Evolutionary conservation across 2,797 vertebrate genomes (phyloP), one percentile per base, ranked within the genome.

Genomic region (Enteromius afrohamiltoni): DNA sequence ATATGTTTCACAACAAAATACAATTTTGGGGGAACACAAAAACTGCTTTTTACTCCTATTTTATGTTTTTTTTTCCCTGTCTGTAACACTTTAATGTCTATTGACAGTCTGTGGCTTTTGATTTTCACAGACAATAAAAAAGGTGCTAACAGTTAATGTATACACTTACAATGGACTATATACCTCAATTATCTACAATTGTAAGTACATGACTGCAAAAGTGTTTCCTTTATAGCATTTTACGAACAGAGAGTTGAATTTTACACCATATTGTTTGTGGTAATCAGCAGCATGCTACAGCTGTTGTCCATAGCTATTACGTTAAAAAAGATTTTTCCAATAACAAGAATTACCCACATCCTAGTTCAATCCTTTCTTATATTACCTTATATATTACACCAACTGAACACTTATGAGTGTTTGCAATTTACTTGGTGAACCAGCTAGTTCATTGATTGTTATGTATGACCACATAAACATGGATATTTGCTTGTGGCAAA

Each of bases 401-500:
- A 17, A 21, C 11, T 21, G 47, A 75, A 42, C 13, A 13, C 26
- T n/a, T 21, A 73, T 23, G 62, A 40, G 75, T 67, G 60, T 53
- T 82, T 82, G 60, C 45, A 40, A 74, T 76, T 55, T 82, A 31
- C 40, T 47, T 13, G 7, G 31, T 82, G 55, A 9, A 40, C 11
- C 3, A 1, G 31, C 31, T 19, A 53, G 47, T 75, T 67, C 31
- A 75, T 65, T 67, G 60, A 76, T 82, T 82, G 60, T 67, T 55
- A 55, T 76, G 47, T 55, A 76, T 76, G 60, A 64, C 21, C n/a
- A 74, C 31, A 74, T 14, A 51, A 65, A 82, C 23, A 55, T 31
- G 80, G 21, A 76, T 82, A 76, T 76, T 65, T 76, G 71, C 80
- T 76, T 37, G 47, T 67, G 80, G 60, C 60, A 67, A 82, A 76